Percentiles rank a stretch among this genome's conserved stretches.
phyloP scores from a whole-genome alignment of 2,797 vertebrate species.

The Gephyroberyx darwinii region DNA sequence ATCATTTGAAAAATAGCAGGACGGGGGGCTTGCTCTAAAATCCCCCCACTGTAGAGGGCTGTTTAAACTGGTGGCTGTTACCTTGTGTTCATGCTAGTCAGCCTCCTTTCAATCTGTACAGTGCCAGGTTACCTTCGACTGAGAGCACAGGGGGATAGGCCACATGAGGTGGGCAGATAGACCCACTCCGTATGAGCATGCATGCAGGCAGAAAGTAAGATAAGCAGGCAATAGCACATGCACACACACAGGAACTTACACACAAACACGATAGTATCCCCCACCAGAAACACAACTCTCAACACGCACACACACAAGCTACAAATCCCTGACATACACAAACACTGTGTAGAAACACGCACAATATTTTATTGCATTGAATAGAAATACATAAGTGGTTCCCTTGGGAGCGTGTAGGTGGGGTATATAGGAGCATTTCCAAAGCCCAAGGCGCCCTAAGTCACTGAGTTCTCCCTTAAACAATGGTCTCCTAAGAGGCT shows the following conservation, averaged over 20 bases:
- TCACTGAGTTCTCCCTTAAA: slow-evolving; percentile 27
- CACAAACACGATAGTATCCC: background rate
- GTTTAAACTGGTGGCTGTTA: slow-evolving; percentile 25
- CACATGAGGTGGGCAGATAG: slow-evolving; percentile 7
- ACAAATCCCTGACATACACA: no score
- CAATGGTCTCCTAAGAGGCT: slow-evolving; percentile 42
- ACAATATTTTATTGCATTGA: slow-evolving; percentile 24
- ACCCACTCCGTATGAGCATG: background rate
- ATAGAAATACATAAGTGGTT: slow-evolving; percentile 43
- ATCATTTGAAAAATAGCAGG: slow-evolving; percentile 35
- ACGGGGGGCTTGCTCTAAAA: slow-evolving; percentile 26
- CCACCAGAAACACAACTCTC: no score
- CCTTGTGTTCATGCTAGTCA: slow-evolving; percentile 13
- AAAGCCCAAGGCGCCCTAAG: slow-evolving; percentile 35
- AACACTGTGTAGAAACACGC: background rate
- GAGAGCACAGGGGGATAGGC: slow-evolving; percentile 40
- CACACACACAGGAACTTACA: background rate
- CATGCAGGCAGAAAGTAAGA: no score
- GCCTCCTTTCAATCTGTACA: slow-evolving; percentile 1
- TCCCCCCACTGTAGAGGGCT: slow-evolving; percentile 21
- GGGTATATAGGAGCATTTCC: slow-evolving; percentile 43
- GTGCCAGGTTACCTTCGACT: slow-evolving; percentile 39
- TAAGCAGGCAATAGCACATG: background rate
- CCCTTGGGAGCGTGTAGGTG: slow-evolving; percentile 51
- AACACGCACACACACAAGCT: no score